phyloP scores from a whole-genome alignment of 2,113 vertebrate genomes.

The Podarcis muralis region DNA sequence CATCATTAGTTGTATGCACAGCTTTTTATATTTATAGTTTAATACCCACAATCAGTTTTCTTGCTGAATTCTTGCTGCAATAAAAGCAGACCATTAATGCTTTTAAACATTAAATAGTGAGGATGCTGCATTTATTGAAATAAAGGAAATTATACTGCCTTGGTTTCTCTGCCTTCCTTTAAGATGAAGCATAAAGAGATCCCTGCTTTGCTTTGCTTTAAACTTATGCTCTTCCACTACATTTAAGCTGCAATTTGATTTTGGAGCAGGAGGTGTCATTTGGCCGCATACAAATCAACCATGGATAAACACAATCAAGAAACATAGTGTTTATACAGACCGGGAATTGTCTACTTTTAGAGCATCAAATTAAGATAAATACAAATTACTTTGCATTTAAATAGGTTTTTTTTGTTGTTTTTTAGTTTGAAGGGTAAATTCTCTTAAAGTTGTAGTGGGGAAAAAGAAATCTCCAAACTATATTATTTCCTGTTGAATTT shows the following conservation, averaged over 20 bases:
- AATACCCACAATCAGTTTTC: neutral
- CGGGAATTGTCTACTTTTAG: constrained; percentile 21
- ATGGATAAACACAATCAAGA: constrained; percentile 46
- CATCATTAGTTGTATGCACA: neutral
- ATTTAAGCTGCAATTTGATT: constrained; percentile 43
- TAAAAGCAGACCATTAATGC: constrained; percentile 18
- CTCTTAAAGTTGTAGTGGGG: neutral
- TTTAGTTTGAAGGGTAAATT: constrained; percentile 22
- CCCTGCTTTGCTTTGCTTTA: neutral
- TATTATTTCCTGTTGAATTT: constrained; percentile 11
- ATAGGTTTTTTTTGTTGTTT: neutral
- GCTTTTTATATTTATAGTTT: constrained; percentile 31
- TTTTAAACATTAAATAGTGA: neutral
- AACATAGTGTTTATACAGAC: neutral
- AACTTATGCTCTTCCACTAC: constrained; percentile 3
- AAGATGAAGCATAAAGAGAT: constrained; percentile 17
- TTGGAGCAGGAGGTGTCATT: constrained; percentile 22
- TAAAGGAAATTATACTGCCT: neutral
- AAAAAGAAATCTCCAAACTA: constrained; percentile 12
- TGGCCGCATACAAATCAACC: constrained; percentile 19
- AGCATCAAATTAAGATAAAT: constrained; percentile 52
- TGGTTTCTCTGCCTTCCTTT: constrained; percentile 10
- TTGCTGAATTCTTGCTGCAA: constrained; percentile 20
- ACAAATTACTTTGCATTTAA: constrained; percentile 45
- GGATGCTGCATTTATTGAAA: constrained; percentile 10